A percentile compares a stretch with the other conserved stretches of the same genome.
phyloP scores from a whole-genome alignment of 2,888 invertebrate species.

The Nomada hirtipes region DNA sequence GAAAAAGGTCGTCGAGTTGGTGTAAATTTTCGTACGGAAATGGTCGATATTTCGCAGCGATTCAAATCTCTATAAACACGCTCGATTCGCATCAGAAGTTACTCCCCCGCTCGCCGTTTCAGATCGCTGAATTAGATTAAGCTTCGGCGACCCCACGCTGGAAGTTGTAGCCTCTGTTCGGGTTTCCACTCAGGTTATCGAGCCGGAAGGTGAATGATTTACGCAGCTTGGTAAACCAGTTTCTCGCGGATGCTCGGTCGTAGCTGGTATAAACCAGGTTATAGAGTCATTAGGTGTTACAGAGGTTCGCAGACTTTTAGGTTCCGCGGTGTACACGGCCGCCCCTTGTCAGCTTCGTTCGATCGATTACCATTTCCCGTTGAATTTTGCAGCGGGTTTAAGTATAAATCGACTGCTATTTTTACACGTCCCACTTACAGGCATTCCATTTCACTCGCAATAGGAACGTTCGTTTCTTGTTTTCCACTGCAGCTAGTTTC shows the following conservation, averaged over 20 bases:
- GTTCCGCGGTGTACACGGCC: constrained; percentile 21
- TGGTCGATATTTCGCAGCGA: too few relatives aligned
- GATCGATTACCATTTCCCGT: constrained; percentile 59
- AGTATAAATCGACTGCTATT: constrained; percentile 40
- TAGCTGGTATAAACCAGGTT: constrained; percentile 54
- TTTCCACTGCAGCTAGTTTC: background rate
- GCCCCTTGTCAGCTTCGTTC: constrained; percentile 57
- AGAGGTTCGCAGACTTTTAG: constrained; percentile 36
- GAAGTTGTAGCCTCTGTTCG: background rate
- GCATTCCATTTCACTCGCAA: background rate
- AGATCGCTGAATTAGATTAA: constrained; percentile 13
- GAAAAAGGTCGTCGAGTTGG: background rate
- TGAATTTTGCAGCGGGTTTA: constrained; percentile 59
- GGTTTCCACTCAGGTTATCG: constrained; percentile 5
- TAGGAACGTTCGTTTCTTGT: background rate
- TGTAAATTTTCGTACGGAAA: too few relatives aligned
- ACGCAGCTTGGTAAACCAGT: constrained; percentile 17
- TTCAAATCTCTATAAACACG: too few relatives aligned
- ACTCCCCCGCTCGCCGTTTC: background rate
- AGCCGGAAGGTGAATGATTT: constrained; percentile 36
- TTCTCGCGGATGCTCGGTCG: constrained; percentile 32
- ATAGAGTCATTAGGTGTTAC: constrained; percentile 64
- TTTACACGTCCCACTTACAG: constrained; percentile 20
- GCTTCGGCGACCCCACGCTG: background rate
- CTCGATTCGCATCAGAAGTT: constrained; percentile 1